These are phyloP conservation scores for Leptonema lineaticorne DNA, from an alignment of 1,140 invertebrate species.

Conservation along the genomic window DNA sequence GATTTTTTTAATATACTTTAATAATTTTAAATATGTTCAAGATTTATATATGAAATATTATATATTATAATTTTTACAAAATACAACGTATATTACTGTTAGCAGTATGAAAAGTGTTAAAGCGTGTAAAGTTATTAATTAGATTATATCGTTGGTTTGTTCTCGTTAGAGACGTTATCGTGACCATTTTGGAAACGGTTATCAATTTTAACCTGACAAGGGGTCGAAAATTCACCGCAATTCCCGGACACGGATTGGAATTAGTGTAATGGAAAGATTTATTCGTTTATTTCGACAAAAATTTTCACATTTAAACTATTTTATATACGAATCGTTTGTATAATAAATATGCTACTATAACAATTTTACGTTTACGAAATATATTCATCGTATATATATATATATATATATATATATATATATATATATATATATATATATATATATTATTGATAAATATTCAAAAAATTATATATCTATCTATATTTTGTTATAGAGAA, in stretches of 20 bases:
- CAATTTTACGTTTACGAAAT: neutral
- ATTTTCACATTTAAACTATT: slow-evolving; percentile 7
- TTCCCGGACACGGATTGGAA: neutral
- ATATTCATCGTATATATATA: neutral
- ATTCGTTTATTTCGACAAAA: neutral
- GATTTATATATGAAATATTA: too few species aligned
- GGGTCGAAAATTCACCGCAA: neutral
- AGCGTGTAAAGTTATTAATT: too few species aligned
- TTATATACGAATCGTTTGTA: neutral
- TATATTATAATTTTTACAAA: too few species aligned
- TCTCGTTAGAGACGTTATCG: neutral
- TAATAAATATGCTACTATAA: neutral
- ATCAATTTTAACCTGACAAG: neutral
- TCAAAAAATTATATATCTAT: too few species aligned
- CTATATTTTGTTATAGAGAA: too few species aligned
- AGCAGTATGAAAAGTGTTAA: too few species aligned
- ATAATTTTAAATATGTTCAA: too few species aligned
- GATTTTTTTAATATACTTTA: too few species aligned
- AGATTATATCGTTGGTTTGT: too few species aligned
- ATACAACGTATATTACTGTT: too few species aligned
- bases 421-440: too few species aligned
- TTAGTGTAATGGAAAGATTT: neutral
- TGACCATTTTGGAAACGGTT: neutral
- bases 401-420: neutral
- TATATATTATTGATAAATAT: too few species aligned